Percentiles rank a stretch among this genome's conserved stretches.
These are phyloP conservation scores for Tachystola acroxantha DNA, from an alignment of 2,888 invertebrate species.

Conservation along the genomic window DNA sequence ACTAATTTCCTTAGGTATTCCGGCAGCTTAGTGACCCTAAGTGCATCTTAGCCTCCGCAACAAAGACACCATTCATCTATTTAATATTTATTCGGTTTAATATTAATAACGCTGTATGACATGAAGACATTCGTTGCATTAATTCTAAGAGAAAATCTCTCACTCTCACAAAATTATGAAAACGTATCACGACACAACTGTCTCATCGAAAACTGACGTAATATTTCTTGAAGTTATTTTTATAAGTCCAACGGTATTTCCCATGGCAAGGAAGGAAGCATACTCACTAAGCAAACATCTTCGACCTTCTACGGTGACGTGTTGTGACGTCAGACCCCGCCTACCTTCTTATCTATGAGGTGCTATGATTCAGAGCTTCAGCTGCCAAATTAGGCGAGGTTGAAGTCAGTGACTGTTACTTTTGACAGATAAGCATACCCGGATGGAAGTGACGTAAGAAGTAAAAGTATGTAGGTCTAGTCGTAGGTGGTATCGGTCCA, in stretches of 20 bases:
- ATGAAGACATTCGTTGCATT: too few relatives aligned
- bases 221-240: neutral
- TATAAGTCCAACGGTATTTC: neutral
- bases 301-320: slow-evolving; percentile 18
- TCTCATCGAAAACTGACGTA: neutral
- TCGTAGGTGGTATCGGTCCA: too few relatives aligned
- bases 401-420: slow-evolving; percentile 15
- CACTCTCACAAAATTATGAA: too few relatives aligned
- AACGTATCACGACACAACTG: too few relatives aligned
- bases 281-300: slow-evolving; percentile 21
- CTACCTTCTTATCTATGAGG: slow-evolving; percentile 17
- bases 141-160: too few relatives aligned
- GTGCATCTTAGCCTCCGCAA: too few relatives aligned
- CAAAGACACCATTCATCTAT: too few relatives aligned
- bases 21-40: too few relatives aligned
- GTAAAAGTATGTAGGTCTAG: neutral
- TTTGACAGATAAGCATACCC: neutral
- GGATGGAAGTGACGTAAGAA: neutral
- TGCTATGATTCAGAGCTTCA: slow-evolving; percentile 26
- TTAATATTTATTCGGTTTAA: too few relatives aligned
- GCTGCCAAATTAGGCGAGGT: slow-evolving; percentile 24
- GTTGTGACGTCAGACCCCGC: slow-evolving; percentile 26
- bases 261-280: slow-evolving; percentile 6
- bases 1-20: too few relatives aligned
- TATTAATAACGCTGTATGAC: neutral